Evolutionary conservation across 2,113 vertebrate genomes (phyloP).

Genomic region (Balaenoptera acutorostrata): DNA sequence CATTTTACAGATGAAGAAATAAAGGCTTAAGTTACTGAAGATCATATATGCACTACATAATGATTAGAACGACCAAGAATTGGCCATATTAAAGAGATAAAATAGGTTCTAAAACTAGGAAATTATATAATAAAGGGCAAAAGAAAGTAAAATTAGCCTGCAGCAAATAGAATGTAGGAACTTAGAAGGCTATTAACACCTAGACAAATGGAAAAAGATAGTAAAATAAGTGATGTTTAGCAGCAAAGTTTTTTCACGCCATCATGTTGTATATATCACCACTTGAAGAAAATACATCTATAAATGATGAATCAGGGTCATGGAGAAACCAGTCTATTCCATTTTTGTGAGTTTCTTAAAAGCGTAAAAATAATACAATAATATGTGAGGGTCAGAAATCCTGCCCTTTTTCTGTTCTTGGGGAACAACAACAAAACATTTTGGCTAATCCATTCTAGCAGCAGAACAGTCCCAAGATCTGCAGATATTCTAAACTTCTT

Average conservation of each 20-base stretch:
- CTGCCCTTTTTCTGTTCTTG: neutral
- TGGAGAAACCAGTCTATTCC: neutral
- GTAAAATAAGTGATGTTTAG: neutral
- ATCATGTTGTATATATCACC: neutral
- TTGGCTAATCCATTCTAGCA: neutral
- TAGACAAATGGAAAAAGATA: neutral
- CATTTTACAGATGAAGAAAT: neutral
- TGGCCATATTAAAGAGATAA: neutral
- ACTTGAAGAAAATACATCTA: neutral
- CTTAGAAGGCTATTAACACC: neutral
- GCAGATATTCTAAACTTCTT: neutral
- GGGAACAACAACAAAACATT: neutral
- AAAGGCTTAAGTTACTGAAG: neutral
- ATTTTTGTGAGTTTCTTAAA: neutral
- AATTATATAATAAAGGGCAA: neutral
- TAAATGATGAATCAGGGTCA: neutral
- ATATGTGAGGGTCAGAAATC: neutral
- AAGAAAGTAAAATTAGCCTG: neutral
- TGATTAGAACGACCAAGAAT: neutral
- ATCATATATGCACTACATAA: neutral
- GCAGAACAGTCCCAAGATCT: neutral
- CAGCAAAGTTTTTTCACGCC: neutral
- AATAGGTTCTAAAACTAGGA: neutral
- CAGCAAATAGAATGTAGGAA: neutral
- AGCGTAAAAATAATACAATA: neutral